Evolutionary conservation across 2,113 vertebrate species (phyloP), one percentile per base, ranked within the genome.

Genomic region (Canis aureus): DNA sequence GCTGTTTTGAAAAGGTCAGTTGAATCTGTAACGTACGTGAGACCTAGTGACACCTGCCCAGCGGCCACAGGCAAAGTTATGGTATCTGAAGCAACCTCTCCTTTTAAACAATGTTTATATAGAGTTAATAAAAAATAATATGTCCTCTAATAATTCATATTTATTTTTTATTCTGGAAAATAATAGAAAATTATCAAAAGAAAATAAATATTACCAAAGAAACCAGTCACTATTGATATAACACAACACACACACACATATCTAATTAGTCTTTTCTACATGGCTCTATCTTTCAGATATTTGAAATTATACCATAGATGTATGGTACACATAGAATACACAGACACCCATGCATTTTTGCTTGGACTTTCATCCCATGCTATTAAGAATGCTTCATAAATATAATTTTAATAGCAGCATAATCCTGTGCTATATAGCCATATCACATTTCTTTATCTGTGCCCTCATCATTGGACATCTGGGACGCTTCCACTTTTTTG

Each of bases 101-200:
- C 19, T n/a, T 69, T 80, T 51, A 90, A 80, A 85, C 23, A 66
- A 53, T 73, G 60, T 53, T 60, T 57, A n/a, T 55, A 51, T 49
- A n/a, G 15, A 49, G n/a, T 35, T 20, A 57, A 57, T 86, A 43
- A 74, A 59, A 59, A 86, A 91, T 67, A 51, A 53, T 16, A 57
- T 16, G 12, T 62, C n/a, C 43, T 79, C 38, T 76, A 78, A 57
- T 51, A 64, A 83, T 35, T 76, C 69, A 19, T 57, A 74, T 62
- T 88, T 69, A n/a, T 22, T 88, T 83, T 86, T 91, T 11, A 95
- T 83, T n/a, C 25, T 92, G 38, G 19, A 92, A 91, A 76, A 83
- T 25, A 73, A 60, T 11, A 80, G 5, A 55, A 89, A 90, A 73
- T 62, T 67, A 79, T 83, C 17, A 60, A 69, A 94, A 64, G 38